Conservation (phyloP, 2,888 invertebrate species). For the Acrobasis suavella region DNA sequence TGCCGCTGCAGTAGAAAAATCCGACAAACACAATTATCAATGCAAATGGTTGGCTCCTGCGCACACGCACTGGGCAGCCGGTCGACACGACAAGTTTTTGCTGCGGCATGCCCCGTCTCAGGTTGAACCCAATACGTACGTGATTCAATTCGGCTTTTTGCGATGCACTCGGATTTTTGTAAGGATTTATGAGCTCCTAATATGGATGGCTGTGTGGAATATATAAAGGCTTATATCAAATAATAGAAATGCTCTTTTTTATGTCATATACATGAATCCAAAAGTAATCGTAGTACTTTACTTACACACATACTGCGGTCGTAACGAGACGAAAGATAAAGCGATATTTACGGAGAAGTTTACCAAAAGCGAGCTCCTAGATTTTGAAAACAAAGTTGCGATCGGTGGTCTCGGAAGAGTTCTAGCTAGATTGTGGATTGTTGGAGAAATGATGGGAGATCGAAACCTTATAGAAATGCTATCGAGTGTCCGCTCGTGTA, state of each 20-base stretch:
- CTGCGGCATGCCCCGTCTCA: slow-evolving; percentile 38
- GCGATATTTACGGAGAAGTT: too few relatives aligned
- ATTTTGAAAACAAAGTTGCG: neutral
- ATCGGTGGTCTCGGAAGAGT: too few relatives aligned
- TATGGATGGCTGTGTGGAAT: neutral
- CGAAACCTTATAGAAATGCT: slow-evolving; percentile 28
- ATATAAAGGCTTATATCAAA: too few relatives aligned
- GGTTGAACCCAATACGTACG: slow-evolving; percentile 41
- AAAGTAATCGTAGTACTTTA: too few relatives aligned
- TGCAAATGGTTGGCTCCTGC: slow-evolving; percentile 14
- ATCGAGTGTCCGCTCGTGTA: slow-evolving; percentile 44
- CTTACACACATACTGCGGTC: too few relatives aligned
- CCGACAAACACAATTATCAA: slow-evolving; percentile 20
- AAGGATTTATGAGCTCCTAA: slow-evolving; percentile 3
- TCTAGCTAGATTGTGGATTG: neutral
- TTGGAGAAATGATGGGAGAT: neutral
- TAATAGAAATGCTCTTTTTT: too few relatives aligned
- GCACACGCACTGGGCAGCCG: too few relatives aligned
- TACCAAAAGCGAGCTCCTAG: too few relatives aligned
- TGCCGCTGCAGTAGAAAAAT: slow-evolving; percentile 21
- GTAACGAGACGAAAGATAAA: too few relatives aligned
- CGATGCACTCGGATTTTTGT: slow-evolving; percentile 33
- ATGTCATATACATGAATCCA: too few relatives aligned
- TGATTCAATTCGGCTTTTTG: slow-evolving; percentile 48
- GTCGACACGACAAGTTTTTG: slow-evolving; percentile 38